Evolutionary conservation across 2,888 invertebrate species (phyloP).

Genomic region (Drosophila pullipes): DNA sequence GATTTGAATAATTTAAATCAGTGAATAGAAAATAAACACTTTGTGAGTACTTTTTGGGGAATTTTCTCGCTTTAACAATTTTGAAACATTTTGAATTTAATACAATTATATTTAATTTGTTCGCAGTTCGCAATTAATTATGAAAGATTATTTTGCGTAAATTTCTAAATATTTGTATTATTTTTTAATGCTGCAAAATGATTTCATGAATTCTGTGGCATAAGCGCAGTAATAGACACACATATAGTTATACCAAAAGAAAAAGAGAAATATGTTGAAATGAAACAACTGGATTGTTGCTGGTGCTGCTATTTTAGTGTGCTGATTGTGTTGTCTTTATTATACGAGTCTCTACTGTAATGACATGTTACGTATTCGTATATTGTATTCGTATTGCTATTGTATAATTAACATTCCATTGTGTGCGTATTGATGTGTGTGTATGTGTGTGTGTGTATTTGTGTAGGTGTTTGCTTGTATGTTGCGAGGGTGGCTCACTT

Average conservation of each 20-base stretch:
- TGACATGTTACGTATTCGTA: slow-evolving; percentile 57
- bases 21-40: not conserved
- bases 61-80: not conserved
- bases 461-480: slow-evolving; percentile 22
- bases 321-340: slow-evolving; percentile 65
- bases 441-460: slow-evolving; percentile 18
- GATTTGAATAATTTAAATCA: not conserved
- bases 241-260: not conserved
- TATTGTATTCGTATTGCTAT: slow-evolving; percentile 50
- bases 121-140: not conserved
- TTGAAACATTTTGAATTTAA: not conserved
- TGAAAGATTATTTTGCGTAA: not conserved
- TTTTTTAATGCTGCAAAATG: not conserved
- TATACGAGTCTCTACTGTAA: slow-evolving; percentile 62
- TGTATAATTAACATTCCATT: slow-evolving; percentile 58
- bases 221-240: slow-evolving; percentile 5
- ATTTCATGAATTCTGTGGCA: slow-evolving; percentile 4
- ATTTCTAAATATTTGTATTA: not conserved
- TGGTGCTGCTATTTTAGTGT: slow-evolving; percentile 55
- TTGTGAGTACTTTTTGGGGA: not conserved
- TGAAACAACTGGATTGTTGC: slow-evolving; percentile 74
- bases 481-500: slow-evolving; percentile 77
- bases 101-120: not conserved
- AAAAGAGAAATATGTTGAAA: slow-evolving; percentile 44
- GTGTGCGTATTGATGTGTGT: slow-evolving; percentile 31